Evolutionary conservation across 1,140 invertebrate genomes (phyloP).

Genomic region (Pogonus chalceus): DNA sequence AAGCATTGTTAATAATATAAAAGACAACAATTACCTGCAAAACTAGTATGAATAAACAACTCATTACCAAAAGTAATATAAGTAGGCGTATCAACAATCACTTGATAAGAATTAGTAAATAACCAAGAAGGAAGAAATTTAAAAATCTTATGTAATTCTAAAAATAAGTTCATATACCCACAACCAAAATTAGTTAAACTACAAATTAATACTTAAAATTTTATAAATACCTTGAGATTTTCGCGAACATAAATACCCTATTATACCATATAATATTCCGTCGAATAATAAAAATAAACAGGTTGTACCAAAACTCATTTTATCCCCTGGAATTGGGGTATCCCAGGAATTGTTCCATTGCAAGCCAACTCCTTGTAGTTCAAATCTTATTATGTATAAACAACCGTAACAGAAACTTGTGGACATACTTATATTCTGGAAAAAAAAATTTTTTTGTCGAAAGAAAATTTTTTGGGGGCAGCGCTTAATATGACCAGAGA

Average conservation of each 20-base stretch:
- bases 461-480: too few species aligned
- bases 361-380: constrained; percentile 44
- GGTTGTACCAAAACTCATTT: constrained; percentile 40
- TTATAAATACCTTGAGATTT: background rate
- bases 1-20: too few species aligned
- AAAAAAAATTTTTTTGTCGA: too few species aligned
- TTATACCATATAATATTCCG: constrained; percentile 34
- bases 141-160: background rate
- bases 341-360: constrained; percentile 40
- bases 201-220: background rate
- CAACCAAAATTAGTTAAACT: background rate
- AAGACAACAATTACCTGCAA: background rate
- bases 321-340: constrained; percentile 35
- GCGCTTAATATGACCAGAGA: too few species aligned
- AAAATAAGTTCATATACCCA: background rate
- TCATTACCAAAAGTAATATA: background rate
- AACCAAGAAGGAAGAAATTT: background rate
- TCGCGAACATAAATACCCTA: constrained; percentile 32
- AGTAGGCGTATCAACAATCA: background rate
- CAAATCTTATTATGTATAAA: constrained; percentile 45
- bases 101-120: background rate
- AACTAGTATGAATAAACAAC: background rate
- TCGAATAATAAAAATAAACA: constrained; percentile 40
- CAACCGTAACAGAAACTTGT: constrained; percentile 53
- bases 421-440: constrained; percentile 50